Percentiles rank a stretch among this genome's conserved stretches.
Conservation (phyloP, 1,140 invertebrate genomes). For the Pollicipes pollicipes region DNA sequence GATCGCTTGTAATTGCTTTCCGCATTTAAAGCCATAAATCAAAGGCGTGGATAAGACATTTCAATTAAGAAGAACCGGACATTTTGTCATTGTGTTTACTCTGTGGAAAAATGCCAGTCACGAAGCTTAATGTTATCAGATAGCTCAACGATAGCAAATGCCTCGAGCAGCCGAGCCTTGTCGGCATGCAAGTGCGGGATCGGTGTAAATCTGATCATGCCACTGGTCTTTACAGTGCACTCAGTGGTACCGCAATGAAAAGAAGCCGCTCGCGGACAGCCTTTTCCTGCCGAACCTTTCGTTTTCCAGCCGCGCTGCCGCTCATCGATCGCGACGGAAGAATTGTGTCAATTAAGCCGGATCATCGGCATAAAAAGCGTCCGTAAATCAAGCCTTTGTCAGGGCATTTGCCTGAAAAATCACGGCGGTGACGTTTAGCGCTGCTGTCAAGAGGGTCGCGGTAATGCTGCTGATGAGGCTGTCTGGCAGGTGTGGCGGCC, state of each 20-base stretch:
- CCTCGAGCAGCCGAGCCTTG: background rate
- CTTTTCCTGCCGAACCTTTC: too few relatives aligned
- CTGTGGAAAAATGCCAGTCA: background rate
- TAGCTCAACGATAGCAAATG: background rate
- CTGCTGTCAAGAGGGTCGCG: too few relatives aligned
- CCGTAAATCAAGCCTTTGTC: background rate
- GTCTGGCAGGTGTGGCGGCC: too few relatives aligned
- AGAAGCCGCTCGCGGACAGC: background rate
- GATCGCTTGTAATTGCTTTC: background rate
- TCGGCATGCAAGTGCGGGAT: background rate
- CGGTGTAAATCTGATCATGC: background rate
- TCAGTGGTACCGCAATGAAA: too few relatives aligned
- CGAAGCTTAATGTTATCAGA: background rate
- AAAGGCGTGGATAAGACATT: background rate
- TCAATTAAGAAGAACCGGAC: background rate
- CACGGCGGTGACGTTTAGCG: background rate
- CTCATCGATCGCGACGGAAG: background rate
- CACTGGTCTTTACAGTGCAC: too few relatives aligned
- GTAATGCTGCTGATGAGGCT: too few relatives aligned
- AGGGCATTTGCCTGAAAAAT: background rate
- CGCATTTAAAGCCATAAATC: background rate
- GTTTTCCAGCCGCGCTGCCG: too few relatives aligned
- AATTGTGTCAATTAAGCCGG: background rate
- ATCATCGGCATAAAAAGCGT: background rate
- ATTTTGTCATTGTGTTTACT: background rate